Conservation (phyloP, 2,113 vertebrate species). For the Cepphus grylle region DNA sequence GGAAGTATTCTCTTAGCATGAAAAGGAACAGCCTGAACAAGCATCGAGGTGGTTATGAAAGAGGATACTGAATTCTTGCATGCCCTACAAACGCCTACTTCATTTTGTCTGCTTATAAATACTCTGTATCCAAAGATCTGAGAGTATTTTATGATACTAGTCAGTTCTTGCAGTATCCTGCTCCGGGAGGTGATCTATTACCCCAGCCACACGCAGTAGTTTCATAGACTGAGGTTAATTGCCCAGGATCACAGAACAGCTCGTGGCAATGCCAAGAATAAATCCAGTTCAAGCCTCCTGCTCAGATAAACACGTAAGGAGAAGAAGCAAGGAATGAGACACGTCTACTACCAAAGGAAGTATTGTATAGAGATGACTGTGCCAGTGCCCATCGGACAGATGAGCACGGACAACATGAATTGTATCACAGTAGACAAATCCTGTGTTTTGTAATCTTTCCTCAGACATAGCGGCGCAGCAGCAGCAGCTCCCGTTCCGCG, state of each 20-base stretch:
- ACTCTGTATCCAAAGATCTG: not conserved
- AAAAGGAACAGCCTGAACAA: not conserved
- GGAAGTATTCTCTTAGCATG: not conserved
- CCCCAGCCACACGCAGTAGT: not conserved
- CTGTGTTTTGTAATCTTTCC: not conserved
- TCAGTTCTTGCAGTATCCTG: not conserved
- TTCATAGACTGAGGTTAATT: not conserved
- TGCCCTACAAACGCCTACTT: not conserved
- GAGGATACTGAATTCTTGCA: not conserved
- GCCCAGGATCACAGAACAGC: not conserved
- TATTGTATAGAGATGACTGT: not conserved
- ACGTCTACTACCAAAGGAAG: not conserved
- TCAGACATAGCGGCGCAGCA: not conserved
- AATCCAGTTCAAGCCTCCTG: not conserved
- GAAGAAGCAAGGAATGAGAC: not conserved
- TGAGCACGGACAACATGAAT: not conserved
- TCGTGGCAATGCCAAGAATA: not conserved
- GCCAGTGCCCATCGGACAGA: not conserved
- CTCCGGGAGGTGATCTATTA: not conserved
- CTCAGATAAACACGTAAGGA: not conserved
- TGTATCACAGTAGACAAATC: not conserved
- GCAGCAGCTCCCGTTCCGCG: not conserved
- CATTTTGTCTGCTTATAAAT: not conserved
- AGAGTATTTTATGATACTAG: not conserved
- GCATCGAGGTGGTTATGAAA: not conserved